phyloP scores from a whole-genome alignment of 2,888 invertebrate genomes.

The Drosophila imparisetae region DNA sequence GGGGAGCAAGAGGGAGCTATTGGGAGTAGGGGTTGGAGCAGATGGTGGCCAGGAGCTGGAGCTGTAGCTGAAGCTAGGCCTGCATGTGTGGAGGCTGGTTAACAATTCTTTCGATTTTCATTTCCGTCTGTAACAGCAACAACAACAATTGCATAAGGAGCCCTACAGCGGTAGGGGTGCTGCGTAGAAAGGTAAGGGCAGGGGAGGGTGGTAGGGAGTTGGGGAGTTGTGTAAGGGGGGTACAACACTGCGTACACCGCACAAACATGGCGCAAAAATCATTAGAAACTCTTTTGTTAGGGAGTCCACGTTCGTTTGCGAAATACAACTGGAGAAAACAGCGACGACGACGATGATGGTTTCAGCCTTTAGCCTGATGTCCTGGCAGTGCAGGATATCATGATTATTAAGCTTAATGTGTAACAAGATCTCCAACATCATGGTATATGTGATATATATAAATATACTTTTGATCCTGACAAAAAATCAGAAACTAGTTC shows the following conservation, averaged over 20 bases:
- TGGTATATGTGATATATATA: too few species aligned
- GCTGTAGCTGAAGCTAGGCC: constrained; percentile 11
- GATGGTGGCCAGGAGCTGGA: constrained; percentile 7
- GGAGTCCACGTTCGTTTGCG: constrained; percentile 61
- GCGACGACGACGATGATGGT: constrained; percentile 25
- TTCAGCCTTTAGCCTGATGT: constrained; percentile 4
- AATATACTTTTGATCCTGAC: too few species aligned
- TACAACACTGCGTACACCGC: constrained; percentile 31
- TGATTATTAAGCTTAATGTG: not conserved
- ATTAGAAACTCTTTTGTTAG: constrained; percentile 82
- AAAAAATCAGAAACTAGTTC: too few species aligned
- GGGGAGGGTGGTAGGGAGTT: not conserved
- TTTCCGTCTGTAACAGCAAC: constrained; percentile 67
- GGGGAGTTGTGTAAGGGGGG: not conserved
- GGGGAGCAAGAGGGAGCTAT: not conserved
- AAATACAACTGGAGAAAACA: constrained; percentile 75
- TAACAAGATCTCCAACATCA: accelerated
- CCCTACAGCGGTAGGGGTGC: not conserved
- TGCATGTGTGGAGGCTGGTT: constrained; percentile 49
- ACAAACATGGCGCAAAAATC: constrained; percentile 80
- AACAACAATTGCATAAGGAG: constrained; percentile 46
- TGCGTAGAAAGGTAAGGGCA: not conserved
- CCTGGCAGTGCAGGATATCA: not conserved
- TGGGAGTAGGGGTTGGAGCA: constrained; percentile 11
- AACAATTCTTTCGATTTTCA: constrained; percentile 81